Evolutionary conservation across 1,140 invertebrate species (phyloP).

Genomic region (Pogonognathellus flavescens): DNA sequence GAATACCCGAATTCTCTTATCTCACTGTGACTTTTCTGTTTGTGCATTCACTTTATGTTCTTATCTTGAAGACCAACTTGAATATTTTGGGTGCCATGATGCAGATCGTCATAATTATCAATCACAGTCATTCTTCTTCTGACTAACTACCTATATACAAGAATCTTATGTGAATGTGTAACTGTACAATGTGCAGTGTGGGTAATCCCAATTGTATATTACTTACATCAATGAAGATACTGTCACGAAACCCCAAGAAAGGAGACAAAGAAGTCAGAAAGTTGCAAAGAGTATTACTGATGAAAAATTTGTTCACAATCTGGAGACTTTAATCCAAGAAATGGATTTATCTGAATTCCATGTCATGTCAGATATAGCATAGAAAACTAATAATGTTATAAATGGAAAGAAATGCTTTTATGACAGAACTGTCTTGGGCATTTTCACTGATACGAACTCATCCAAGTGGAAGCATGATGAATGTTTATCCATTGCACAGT

Average conservation of each 20-base stretch:
- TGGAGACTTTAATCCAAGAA: slow-evolving; percentile 39
- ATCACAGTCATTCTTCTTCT: slow-evolving; percentile 18
- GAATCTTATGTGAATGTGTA: too few relatives aligned
- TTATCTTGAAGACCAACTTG: slow-evolving; percentile 3
- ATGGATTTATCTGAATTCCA: slow-evolving; percentile 42
- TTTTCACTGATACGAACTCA: slow-evolving; percentile 22
- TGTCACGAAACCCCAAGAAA: too few relatives aligned
- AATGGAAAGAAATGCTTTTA: slow-evolving; percentile 49
- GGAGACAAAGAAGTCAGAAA: too few relatives aligned
- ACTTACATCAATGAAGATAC: too few relatives aligned
- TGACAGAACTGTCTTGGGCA: slow-evolving; percentile 32
- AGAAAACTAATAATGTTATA: slow-evolving; percentile 44
- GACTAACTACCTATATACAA: neutral
- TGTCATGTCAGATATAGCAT: slow-evolving; percentile 11
- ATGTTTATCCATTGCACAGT: neutral
- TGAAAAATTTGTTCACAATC: slow-evolving; percentile 46
- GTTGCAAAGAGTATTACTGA: slow-evolving; percentile 8
- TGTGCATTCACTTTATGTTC: slow-evolving; percentile 38
- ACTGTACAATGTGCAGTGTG: too few relatives aligned
- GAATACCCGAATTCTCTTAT: slow-evolving; percentile 29
- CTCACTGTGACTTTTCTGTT: slow-evolving; percentile 29
- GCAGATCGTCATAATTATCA: slow-evolving; percentile 40
- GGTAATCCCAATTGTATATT: too few relatives aligned
- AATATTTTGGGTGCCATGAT: slow-evolving; percentile 45
- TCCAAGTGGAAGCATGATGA: slow-evolving; percentile 29